phyloP scores from a whole-genome alignment of 1,140 invertebrate genomes.

The Hormaphis cornu region DNA sequence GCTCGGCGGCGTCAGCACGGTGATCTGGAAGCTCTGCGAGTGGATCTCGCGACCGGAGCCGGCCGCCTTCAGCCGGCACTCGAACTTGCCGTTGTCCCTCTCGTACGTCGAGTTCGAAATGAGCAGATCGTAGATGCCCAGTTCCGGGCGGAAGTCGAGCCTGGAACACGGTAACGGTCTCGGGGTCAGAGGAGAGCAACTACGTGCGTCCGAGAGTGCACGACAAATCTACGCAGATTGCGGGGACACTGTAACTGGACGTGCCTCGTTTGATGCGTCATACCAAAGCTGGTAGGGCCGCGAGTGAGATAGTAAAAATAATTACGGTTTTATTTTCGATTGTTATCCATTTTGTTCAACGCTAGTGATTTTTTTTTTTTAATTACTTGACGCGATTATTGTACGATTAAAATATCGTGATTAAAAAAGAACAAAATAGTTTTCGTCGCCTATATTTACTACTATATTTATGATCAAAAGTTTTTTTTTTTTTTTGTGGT shows the following conservation, averaged over 20 bases:
- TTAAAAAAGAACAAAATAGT: no score
- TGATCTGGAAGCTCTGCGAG: conserved; percentile 69
- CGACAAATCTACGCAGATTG: not conserved
- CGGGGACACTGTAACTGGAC: not conserved
- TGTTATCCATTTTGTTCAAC: no score
- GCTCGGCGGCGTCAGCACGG: conserved; percentile 73
- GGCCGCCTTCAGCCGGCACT: conserved; percentile 75
- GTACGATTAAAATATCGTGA: no score
- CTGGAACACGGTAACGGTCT: conserved; percentile 48
- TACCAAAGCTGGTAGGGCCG: no score
- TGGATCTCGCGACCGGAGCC: conserved; percentile 74
- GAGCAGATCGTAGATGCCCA: conserved; percentile 77
- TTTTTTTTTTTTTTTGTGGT: no score
- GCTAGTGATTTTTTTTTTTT: no score
- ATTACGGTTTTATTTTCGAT: no score
- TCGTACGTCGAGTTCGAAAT: conserved; percentile 79
- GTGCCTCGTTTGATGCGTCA: not conserved
- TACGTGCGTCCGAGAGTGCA: not conserved
- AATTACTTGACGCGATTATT: no score
- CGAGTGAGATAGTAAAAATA: no score
- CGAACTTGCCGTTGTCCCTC: conserved; percentile 81
- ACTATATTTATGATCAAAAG: no score
- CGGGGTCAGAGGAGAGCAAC: not conserved
- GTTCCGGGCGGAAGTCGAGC: conserved; percentile 61
- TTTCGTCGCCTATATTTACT: no score